A percentile compares a stretch with the other conserved stretches of the same genome.
phyloP scores from a whole-genome alignment of 2,797 vertebrate genomes.

The Sebastes melanostomus region DNA sequence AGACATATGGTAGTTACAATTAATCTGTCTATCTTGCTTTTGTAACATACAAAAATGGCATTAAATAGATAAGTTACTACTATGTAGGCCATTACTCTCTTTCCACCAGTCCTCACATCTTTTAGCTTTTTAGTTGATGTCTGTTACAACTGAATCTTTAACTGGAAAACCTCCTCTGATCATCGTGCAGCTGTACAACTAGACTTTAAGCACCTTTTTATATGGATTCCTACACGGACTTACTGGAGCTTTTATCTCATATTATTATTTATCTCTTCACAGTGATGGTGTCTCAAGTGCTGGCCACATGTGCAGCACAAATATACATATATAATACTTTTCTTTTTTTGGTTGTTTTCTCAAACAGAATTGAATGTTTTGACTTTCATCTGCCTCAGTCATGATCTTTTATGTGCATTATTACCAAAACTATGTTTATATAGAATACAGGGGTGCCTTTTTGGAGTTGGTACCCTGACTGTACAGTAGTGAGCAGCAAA shows the following conservation, averaged over 20 bases:
- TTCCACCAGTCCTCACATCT: background rate
- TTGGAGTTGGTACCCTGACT: conserved; percentile 4
- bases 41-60: background rate
- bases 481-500: conserved; percentile 10
- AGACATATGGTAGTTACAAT: background rate
- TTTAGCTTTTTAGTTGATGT: conserved; percentile 13
- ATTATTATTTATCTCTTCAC: conserved; percentile 59
- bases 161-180: conserved; percentile 67
- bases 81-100: background rate
- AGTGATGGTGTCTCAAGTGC: conserved; percentile 34
- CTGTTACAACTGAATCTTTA: conserved; percentile 38
- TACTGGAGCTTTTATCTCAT: conserved; percentile 60
- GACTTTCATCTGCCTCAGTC: conserved; percentile 61
- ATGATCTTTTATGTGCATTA: conserved; percentile 37
- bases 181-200: conserved; percentile 70
- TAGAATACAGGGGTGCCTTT: conserved; percentile 17
- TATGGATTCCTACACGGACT: conserved; percentile 61
- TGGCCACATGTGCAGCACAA: conserved; percentile 49
- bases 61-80: background rate
- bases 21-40: background rate
- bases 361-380: conserved; percentile 63
- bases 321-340: background rate
- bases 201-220: conserved; percentile 70
- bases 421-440: conserved; percentile 43
- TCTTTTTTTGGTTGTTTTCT: conserved; percentile 16